Evolutionary conservation across 2,888 invertebrate species (phyloP).

Genomic region (Acleris literana): DNA sequence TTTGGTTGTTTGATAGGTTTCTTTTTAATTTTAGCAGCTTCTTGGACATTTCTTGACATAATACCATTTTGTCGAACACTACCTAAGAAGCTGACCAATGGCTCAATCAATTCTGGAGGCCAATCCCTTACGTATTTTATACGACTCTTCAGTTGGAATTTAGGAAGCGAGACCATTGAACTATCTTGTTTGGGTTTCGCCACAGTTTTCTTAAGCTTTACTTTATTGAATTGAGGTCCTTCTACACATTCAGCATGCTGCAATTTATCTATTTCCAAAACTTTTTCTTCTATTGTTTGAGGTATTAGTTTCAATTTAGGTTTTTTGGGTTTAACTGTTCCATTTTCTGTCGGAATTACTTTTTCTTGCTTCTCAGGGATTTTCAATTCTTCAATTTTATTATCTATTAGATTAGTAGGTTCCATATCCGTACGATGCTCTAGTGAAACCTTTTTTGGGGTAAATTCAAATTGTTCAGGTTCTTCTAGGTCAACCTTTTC

Average conservation of each 20-base stretch:
- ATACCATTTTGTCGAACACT: constrained; percentile 86
- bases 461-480: constrained; percentile 58
- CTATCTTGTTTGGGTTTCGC: constrained; percentile 76
- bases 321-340: constrained; percentile 44
- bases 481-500: constrained; percentile 83
- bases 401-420: constrained; percentile 51
- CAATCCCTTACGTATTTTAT: constrained; percentile 85
- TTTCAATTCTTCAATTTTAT: constrained; percentile 21
- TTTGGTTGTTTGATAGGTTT: constrained; percentile 83
- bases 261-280: constrained; percentile 85
- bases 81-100: constrained; percentile 79
- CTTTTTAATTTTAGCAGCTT: constrained; percentile 86
- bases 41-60: constrained; percentile 88
- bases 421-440: constrained; percentile 39
- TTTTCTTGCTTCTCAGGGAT: constrained; percentile 39
- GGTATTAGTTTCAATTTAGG: constrained; percentile 68
- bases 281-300: constrained; percentile 85
- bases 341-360: constrained; percentile 50
- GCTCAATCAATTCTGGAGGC: constrained; percentile 83
- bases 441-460: constrained; percentile 16
- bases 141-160: constrained; percentile 88
- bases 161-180: constrained; percentile 80
- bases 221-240: constrained; percentile 85
- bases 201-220: constrained; percentile 87
- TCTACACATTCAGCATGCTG: constrained; percentile 85